phyloP scores from a whole-genome alignment of 2,797 vertebrate genomes.

The Pangasius larnaudii region DNA sequence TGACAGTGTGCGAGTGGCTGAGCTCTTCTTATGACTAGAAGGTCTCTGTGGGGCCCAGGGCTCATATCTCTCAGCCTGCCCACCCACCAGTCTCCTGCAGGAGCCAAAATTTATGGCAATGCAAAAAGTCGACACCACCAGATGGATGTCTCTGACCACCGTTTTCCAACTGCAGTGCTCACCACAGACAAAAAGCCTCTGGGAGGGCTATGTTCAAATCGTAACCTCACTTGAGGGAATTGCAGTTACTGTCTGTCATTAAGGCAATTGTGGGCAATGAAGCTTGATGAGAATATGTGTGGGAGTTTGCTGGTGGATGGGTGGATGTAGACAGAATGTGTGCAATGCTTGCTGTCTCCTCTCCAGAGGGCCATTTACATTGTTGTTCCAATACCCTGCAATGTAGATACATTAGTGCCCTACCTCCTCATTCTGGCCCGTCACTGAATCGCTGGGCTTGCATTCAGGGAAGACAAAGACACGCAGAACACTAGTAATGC shows the following conservation, averaged over 20 bases:
- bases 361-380: slow-evolving; percentile 52
- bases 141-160: slow-evolving; percentile 50
- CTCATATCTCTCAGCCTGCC: slow-evolving; percentile 38
- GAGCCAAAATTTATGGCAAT: slow-evolving; percentile 46
- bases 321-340: slow-evolving; percentile 42
- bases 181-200: slow-evolving; percentile 47
- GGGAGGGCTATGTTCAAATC: slow-evolving; percentile 44
- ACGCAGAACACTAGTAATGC: slow-evolving; percentile 41
- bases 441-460: slow-evolving; percentile 39
- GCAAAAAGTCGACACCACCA: slow-evolving; percentile 31
- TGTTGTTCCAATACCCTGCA: slow-evolving; percentile 55
- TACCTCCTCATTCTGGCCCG: slow-evolving; percentile 41
- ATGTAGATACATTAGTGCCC: slow-evolving; percentile 53
- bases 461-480: slow-evolving; percentile 43
- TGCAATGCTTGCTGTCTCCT: slow-evolving; percentile 42
- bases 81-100: slow-evolving; percentile 30
- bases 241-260: slow-evolving; percentile 52
- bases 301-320: slow-evolving; percentile 36
- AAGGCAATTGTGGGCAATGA: slow-evolving; percentile 45
- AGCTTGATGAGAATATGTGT: slow-evolving; percentile 10
- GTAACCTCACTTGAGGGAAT: slow-evolving; percentile 45
- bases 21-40: slow-evolving; percentile 4
- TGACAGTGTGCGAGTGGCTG: slow-evolving; percentile 33
- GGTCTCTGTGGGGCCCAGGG: slow-evolving; percentile 34
- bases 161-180: slow-evolving; percentile 13